Conservation (phyloP, 2,113 vertebrate genomes). For the Martes martes region DNA sequence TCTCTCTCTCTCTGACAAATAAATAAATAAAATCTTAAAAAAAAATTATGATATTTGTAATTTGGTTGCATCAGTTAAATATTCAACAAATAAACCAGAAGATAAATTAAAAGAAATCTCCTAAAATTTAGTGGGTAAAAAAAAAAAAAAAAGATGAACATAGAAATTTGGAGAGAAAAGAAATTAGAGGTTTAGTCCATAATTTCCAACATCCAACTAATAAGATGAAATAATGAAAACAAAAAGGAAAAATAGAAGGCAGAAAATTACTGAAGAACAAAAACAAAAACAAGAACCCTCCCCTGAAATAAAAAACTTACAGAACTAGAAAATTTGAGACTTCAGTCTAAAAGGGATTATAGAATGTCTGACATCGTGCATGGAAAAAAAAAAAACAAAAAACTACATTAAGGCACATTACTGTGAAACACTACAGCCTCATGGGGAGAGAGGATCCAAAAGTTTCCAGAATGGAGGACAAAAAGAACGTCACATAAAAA, state of each 20-base stretch:
- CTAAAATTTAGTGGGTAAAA: background rate
- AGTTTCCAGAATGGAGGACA: background rate
- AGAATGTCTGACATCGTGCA: background rate
- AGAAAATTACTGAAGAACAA: background rate
- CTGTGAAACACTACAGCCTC: background rate
- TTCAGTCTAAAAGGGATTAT: background rate
- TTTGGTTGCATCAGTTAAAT: background rate
- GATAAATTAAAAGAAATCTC: background rate
- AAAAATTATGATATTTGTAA: no score
- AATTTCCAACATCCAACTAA: background rate
- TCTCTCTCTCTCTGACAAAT: no score
- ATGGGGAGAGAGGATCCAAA: accelerated
- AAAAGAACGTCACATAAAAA: background rate
- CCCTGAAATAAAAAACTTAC: background rate
- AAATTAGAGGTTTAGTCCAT: background rate
- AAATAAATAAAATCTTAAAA: no score
- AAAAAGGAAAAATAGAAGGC: background rate
- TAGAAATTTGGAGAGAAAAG: background rate
- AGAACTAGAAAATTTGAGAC: background rate
- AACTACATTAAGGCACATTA: background rate
- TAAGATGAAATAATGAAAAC: background rate
- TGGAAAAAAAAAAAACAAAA: background rate
- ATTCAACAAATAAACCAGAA: background rate
- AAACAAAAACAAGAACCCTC: background rate
- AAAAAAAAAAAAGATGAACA: background rate